Percentiles rank a stretch among this genome's conserved stretches.
phyloP scores from a whole-genome alignment of 2,888 invertebrate genomes.

The Agonopterix subpropinquella region DNA sequence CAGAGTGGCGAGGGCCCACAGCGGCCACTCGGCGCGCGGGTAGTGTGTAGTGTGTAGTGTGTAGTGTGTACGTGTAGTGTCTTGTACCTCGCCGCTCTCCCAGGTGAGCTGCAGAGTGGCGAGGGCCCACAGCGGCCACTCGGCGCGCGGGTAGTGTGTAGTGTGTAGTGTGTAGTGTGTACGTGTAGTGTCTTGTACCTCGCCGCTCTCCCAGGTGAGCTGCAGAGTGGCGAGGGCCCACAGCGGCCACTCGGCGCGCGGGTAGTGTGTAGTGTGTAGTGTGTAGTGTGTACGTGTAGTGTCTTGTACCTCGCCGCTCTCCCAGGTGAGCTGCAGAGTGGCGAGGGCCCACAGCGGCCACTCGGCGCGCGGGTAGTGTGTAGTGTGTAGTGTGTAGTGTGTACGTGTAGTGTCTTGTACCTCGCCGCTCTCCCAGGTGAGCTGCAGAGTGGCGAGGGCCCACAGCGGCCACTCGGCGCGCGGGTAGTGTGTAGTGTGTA shows the following conservation, averaged over 20 bases:
- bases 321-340: too few species aligned
- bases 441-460: too few species aligned
- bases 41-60: slow-evolving; percentile 77
- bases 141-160: slow-evolving; percentile 90
- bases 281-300: too few species aligned
- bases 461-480: too few species aligned
- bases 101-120: slow-evolving; percentile 80
- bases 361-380: too few species aligned
- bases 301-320: too few species aligned
- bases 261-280: slow-evolving; percentile 79
- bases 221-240: slow-evolving; percentile 90
- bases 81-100: not conserved
- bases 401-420: too few species aligned
- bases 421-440: too few species aligned
- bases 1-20: slow-evolving; percentile 87
- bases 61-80: slow-evolving; percentile 42
- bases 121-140: slow-evolving; percentile 87
- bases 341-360: too few species aligned
- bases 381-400: too few species aligned
- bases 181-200: slow-evolving; percentile 14
- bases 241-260: slow-evolving; percentile 88
- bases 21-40: slow-evolving; percentile 89
- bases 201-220: slow-evolving; percentile 84
- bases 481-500: too few species aligned
- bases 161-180: not conserved